These are phyloP conservation scores for Rhodeus uyekii DNA, from an alignment of 2,797 vertebrate genomes.

Conservation along the genomic window DNA sequence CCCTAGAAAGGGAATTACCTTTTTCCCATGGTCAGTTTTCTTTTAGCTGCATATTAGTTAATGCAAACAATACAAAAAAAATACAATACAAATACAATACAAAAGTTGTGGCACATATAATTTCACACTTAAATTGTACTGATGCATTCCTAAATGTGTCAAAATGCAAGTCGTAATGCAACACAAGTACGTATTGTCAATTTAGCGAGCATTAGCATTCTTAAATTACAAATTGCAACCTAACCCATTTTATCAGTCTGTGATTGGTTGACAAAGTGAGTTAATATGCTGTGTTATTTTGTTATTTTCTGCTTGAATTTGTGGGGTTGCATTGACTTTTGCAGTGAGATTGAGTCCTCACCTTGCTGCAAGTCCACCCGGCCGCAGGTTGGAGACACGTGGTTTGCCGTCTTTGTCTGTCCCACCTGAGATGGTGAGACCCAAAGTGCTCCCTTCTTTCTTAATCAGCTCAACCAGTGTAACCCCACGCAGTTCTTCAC, in stretches of 20 bases:
- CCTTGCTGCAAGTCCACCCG: slow-evolving; percentile 94
- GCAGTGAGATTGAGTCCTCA: slow-evolving; percentile 67
- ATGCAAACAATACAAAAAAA: too few species aligned
- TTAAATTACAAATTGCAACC: not conserved
- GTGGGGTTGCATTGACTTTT: not conserved
- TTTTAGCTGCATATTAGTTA: too few species aligned
- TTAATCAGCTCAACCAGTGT: slow-evolving; percentile 95
- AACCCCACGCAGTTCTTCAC: slow-evolving; percentile 91
- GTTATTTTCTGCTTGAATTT: not conserved
- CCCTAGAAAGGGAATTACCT: too few species aligned
- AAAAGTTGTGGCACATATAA: not conserved
- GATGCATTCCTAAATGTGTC: not conserved
- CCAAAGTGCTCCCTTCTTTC: slow-evolving; percentile 94
- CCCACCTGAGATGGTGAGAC: slow-evolving; percentile 95
- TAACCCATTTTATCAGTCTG: not conserved
- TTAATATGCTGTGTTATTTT: not conserved
- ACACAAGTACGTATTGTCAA: not conserved
- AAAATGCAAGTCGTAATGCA: not conserved
- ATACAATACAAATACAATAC: too few species aligned
- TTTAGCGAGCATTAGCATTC: not conserved
- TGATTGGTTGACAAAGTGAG: slow-evolving; percentile 15
- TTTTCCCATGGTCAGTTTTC: too few species aligned
- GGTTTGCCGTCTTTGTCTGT: slow-evolving; percentile 97
- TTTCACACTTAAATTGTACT: not conserved
- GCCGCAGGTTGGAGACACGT: slow-evolving; percentile 91